Evolutionary conservation across 2,113 vertebrate species (phyloP).

Genomic region (Ivindomyrus marchei): DNA sequence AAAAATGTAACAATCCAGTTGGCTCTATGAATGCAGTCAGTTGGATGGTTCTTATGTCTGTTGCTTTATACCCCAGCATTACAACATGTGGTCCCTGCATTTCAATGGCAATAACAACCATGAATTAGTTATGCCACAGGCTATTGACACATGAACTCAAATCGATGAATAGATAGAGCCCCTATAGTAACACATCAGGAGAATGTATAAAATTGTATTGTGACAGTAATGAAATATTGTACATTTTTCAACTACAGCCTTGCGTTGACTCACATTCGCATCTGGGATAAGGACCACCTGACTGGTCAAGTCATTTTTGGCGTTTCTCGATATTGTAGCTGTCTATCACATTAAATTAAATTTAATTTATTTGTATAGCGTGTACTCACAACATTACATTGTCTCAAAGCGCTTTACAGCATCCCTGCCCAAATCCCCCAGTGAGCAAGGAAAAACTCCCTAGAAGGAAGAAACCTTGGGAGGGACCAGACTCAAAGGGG

Average conservation of each 20-base stretch:
- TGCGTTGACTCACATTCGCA: not conserved
- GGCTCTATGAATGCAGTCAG: not conserved
- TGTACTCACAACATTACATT: no score
- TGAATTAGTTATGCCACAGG: not conserved
- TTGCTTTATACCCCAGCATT: not conserved
- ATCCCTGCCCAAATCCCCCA: no score
- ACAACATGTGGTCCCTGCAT: not conserved
- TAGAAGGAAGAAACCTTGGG: no score
- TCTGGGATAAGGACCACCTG: not conserved
- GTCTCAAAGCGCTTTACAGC: no score
- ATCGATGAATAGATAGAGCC: not conserved
- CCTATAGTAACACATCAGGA: not conserved
- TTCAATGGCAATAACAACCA: not conserved
- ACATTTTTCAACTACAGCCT: not conserved
- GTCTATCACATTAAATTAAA: not conserved
- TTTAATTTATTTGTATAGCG: no score
- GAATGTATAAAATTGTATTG: not conserved
- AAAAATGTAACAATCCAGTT: not conserved
- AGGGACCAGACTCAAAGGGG: no score
- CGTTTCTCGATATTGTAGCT: not conserved
- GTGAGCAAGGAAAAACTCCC: no score
- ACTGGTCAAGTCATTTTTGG: not conserved
- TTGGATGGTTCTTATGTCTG: not conserved
- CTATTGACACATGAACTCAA: not conserved
- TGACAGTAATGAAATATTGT: not conserved